Evolutionary conservation across 2,888 invertebrate genomes (phyloP).

Genomic region (Phengaris arion): DNA sequence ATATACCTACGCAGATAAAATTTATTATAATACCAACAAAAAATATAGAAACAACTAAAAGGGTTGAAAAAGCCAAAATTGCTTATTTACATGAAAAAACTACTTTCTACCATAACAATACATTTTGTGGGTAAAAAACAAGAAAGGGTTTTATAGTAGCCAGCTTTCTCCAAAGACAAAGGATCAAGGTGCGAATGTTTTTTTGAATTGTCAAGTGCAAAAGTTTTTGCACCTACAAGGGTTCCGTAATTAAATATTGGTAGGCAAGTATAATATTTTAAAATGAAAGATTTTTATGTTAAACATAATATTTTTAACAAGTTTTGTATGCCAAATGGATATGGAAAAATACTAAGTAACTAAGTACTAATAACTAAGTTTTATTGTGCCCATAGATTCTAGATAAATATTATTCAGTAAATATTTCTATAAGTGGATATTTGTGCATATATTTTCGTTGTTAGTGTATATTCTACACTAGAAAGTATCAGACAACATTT

Average conservation of each 20-base stretch:
- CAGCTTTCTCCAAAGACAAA: conserved; percentile 68
- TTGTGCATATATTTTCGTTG: too few species aligned
- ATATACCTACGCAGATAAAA: too few species aligned
- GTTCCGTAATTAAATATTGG: background rate
- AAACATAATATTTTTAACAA: too few species aligned
- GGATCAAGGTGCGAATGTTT: conserved; percentile 32
- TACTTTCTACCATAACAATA: background rate
- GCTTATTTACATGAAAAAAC: background rate
- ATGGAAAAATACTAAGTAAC: too few species aligned
- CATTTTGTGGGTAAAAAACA: background rate
- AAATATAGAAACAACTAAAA: background rate
- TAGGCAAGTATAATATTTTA: background rate
- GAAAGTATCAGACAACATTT: too few species aligned
- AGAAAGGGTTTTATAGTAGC: conserved; percentile 13
- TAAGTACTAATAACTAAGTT: too few species aligned
- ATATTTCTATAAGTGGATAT: too few species aligned
- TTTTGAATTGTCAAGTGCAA: background rate
- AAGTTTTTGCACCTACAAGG: background rate
- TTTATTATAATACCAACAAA: too few species aligned
- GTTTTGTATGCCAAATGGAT: too few species aligned
- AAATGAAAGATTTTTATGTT: background rate
- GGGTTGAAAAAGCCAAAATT: background rate
- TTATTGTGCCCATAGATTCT: too few species aligned
- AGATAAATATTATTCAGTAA: too few species aligned
- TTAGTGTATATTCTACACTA: too few species aligned